These are phyloP conservation scores for Pelosia muscerda DNA, from an alignment of 2,888 invertebrate genomes.

Conservation along the genomic window DNA sequence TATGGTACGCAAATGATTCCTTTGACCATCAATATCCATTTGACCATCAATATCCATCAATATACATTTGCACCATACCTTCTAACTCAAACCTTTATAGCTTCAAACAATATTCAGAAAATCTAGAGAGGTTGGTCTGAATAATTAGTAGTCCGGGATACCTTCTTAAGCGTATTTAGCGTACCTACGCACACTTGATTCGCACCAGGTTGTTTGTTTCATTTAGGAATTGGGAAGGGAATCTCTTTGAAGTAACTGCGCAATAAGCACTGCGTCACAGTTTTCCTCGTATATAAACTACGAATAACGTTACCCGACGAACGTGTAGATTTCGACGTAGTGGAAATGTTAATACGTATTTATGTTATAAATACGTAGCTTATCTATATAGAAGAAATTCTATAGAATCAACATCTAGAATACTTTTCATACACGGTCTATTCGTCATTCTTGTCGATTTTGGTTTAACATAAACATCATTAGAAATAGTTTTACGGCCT, in stretches of 20 bases:
- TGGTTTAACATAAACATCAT: not conserved
- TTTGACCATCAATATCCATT: slow-evolving; percentile 47
- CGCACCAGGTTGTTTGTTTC: not conserved
- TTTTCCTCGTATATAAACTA: slow-evolving; percentile 55
- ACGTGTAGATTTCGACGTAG: slow-evolving; percentile 56
- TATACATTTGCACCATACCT: slow-evolving; percentile 38
- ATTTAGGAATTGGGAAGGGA: not conserved
- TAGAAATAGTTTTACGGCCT: not conserved
- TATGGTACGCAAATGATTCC: slow-evolving; percentile 54
- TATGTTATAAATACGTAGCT: not conserved
- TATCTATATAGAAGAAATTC: not conserved
- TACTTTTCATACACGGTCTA: not conserved
- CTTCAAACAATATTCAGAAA: slow-evolving; percentile 40
- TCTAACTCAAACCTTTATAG: slow-evolving; percentile 33
- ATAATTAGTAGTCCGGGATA: not conserved
- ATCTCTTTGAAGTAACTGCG: slow-evolving; percentile 44
- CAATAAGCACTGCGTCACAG: slow-evolving; percentile 64
- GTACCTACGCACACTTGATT: not conserved
- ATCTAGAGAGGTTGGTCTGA: too few relatives aligned
- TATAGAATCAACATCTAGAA: not conserved
- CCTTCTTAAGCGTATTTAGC: too few relatives aligned
- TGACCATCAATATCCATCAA: slow-evolving; percentile 37
- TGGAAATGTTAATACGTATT: too few relatives aligned
- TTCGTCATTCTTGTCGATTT: too few relatives aligned
- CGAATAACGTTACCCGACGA: slow-evolving; percentile 54